Evolutionary conservation across 2,113 vertebrate species (phyloP).

Genomic region (Thalassoma bifasciatum): DNA sequence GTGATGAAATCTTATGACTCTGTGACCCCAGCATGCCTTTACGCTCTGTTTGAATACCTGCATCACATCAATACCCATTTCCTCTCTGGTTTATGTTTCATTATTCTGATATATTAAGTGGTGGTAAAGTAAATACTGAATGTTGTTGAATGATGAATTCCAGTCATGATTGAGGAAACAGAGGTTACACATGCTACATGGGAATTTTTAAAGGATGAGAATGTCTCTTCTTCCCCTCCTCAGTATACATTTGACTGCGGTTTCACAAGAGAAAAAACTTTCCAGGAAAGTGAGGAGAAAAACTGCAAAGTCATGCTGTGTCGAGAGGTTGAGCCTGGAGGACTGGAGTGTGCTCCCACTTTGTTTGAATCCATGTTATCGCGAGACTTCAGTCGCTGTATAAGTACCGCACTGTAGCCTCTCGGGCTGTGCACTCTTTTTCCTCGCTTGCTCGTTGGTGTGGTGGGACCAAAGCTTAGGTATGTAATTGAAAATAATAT

Average conservation of each 20-base stretch:
- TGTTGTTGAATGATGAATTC: background rate
- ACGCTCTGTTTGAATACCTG: background rate
- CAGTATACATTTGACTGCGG: background rate
- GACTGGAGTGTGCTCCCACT: background rate
- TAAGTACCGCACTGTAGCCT: constrained; percentile 55
- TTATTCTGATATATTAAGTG: background rate
- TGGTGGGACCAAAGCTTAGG: constrained; percentile 16
- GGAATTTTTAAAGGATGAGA: background rate
- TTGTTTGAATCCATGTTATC: constrained; percentile 40
- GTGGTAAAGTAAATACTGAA: background rate
- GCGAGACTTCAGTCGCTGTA: constrained; percentile 73
- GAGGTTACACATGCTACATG: background rate
- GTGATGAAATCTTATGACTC: constrained; percentile 31
- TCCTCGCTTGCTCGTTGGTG: rapidly evolving
- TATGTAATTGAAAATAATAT: constrained; percentile 32
- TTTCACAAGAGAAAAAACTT: constrained; percentile 27
- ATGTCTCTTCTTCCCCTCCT: background rate
- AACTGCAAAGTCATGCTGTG: constrained; percentile 83
- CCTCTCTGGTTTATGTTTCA: background rate
- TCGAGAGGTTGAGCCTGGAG: background rate
- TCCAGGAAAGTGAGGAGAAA: constrained; percentile 9
- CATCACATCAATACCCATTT: background rate
- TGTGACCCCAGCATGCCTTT: background rate
- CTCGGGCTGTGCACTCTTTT: background rate
- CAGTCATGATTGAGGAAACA: background rate